These are phyloP conservation scores for Clarias laeviceps DNA, from an alignment of 2,797 vertebrate species.

Conservation along the genomic window DNA sequence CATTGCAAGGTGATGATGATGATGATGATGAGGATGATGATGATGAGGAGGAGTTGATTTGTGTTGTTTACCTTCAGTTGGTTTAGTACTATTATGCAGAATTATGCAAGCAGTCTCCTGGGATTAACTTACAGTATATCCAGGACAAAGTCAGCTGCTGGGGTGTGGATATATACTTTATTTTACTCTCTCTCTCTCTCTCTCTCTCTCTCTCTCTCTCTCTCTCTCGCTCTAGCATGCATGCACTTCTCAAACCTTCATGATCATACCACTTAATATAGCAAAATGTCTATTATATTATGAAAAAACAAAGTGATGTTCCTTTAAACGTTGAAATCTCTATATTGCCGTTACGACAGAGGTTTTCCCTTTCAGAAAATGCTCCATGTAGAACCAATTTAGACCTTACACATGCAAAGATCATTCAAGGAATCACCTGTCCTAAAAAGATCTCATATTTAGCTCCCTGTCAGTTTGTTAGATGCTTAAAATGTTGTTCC, in stretches of 20 bases:
- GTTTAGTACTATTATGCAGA: neutral
- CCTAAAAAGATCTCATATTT: neutral
- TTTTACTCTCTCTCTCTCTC: too few species aligned
- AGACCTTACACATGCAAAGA: neutral
- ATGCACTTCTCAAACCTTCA: neutral
- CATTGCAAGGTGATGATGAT: neutral
- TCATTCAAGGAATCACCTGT: neutral
- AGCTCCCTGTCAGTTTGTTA: neutral
- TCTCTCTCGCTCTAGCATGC: neutral
- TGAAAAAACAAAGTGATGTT: neutral
- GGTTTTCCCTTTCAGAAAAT: neutral
- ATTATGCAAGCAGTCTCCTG: neutral
- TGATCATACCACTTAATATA: neutral
- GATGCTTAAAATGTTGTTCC: neutral
- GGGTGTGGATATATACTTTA: neutral
- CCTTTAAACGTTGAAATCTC: neutral
- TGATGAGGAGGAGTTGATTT: neutral
- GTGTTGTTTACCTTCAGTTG: neutral
- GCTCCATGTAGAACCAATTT: neutral
- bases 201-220: too few species aligned
- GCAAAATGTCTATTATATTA: neutral
- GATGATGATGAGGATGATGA: slow-evolving; percentile 11
- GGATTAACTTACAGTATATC: slow-evolving; percentile 9
- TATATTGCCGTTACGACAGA: neutral
- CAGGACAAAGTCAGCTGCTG: slow-evolving; percentile 23